Base-by-base conservation (phyloP, 1,140 invertebrate genomes). In the Asbolus verrucosus region DNA sequence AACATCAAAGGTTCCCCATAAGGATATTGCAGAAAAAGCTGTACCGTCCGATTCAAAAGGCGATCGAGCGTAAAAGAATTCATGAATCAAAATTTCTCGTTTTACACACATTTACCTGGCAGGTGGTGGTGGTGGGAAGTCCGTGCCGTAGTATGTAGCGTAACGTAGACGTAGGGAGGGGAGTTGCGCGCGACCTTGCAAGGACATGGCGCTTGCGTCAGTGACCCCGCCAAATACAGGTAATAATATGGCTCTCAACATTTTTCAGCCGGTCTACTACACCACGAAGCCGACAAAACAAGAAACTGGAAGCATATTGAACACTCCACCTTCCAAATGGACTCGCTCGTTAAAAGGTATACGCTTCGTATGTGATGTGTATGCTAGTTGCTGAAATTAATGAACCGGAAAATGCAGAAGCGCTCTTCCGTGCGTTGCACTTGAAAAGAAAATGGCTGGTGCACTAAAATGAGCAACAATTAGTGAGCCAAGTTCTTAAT, bases 201-300 rank as follows among this genome's bases (percentile, higher is more conserved):
- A 62, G 30, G 59, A 62, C 59, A 39, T 62, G 30, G 59, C 59
- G 59, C 11, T 33, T 62, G 59, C 59, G 59, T 62, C 36, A 54
- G 9, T 54, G 46, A 54, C 46, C 46, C 19, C 21, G 21, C 46
- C 21, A 54, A 54, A 54, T 54, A 54, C 21, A 21, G 1, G n/a
- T n/a, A n/a, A n/a, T n/a, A n/a, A n/a, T n/a, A n/a, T n/a, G n/a
- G n/a, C n/a, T n/a, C n/a, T n/a, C n/a, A n/a, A n/a, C 21, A n/a
- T 54, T 54, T 50, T 50, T 50, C 18, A 36, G 11, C n/a, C 33
- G 33, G 33, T 30, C 27, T 4, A 30, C 27, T 8, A 8, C 27
- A 30, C 27, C 4, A 30, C 9, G 27, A 5, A 4, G 27, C 33
- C 5, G 33, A 11, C 33, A 36, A 36, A 36, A 36, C 11, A 11